These are phyloP conservation scores for Brachionus asplanchnoidis DNA, from an alignment of 1,140 invertebrate species.

Conservation along the genomic window DNA sequence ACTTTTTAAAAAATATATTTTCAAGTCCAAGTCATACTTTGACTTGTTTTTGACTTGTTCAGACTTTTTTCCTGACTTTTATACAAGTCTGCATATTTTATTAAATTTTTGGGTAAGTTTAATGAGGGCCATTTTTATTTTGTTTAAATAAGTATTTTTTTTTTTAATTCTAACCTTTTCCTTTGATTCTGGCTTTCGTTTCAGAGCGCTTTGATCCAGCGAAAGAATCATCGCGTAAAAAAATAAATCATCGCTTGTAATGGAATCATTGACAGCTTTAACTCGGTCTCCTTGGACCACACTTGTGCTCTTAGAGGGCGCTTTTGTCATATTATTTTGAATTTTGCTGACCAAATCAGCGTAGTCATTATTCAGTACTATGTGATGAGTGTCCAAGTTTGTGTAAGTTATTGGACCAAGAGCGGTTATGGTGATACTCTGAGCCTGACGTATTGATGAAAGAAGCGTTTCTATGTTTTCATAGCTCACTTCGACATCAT, in stretches of 20 bases:
- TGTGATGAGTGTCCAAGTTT: background rate
- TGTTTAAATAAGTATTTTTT: no score
- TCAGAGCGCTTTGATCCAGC: background rate
- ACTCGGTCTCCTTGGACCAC: background rate
- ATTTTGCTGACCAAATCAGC: background rate
- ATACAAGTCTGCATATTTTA: no score
- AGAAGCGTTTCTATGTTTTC: background rate
- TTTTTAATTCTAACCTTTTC: background rate
- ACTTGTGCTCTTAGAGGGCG: background rate
- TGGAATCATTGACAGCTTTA: background rate
- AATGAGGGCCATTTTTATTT: no score
- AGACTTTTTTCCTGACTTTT: no score
- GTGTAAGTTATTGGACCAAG: constrained; percentile 15
- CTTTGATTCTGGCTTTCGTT: background rate
- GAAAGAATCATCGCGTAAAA: constrained; percentile 12
- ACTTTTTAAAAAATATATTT: no score
- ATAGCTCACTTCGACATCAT: background rate
- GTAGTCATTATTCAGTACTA: background rate
- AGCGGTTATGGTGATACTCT: background rate
- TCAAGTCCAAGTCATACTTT: no score
- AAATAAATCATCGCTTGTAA: constrained; percentile 12
- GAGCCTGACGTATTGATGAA: background rate
- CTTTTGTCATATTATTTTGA: background rate
- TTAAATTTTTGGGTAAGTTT: no score
- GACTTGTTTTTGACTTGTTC: no score